A percentile compares a stretch with the other conserved stretches of the same genome.
These are phyloP conservation scores for Malurus elegans DNA, from an alignment of 2,113 vertebrate species.

Conservation along the genomic window DNA sequence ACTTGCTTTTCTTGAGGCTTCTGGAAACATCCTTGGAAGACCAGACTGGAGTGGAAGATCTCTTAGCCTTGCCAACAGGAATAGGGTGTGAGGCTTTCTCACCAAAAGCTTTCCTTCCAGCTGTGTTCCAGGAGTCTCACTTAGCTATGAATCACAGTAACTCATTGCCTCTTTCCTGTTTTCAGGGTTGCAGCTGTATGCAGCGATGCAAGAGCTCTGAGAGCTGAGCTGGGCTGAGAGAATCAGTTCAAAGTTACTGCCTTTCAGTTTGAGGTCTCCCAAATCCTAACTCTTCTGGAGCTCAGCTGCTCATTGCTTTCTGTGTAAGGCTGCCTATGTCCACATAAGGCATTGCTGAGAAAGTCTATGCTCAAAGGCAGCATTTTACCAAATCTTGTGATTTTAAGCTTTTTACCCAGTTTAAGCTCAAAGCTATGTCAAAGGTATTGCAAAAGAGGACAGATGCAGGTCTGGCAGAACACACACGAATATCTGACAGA, in stretches of 20 bases:
- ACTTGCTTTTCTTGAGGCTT: conserved; percentile 41
- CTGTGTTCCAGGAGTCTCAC: not conserved
- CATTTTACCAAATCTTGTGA: not conserved
- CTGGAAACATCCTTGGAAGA: conserved; percentile 49
- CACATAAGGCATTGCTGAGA: not conserved
- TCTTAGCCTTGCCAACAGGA: conserved; percentile 26
- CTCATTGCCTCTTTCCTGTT: not conserved
- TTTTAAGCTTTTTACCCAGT: not conserved
- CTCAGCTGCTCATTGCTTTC: not conserved
- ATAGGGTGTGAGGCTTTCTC: conserved; percentile 30
- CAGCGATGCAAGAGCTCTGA: not conserved
- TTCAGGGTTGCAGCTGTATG: not conserved
- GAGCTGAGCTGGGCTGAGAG: not conserved
- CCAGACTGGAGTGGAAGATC: conserved; percentile 38
- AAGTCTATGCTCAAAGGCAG: not conserved
- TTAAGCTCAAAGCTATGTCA: not conserved
- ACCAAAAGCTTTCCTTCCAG: conserved; percentile 38
- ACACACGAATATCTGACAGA: not conserved
- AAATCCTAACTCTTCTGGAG: not conserved
- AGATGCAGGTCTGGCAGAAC: not conserved
- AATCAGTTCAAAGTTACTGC: not conserved
- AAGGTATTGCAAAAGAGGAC: not conserved
- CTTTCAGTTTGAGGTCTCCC: not conserved
- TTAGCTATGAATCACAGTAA: not conserved
- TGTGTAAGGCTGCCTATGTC: not conserved